These are phyloP conservation scores for Vidua chalybeata DNA, from an alignment of 2,113 vertebrate genomes.

Conservation along the genomic window DNA sequence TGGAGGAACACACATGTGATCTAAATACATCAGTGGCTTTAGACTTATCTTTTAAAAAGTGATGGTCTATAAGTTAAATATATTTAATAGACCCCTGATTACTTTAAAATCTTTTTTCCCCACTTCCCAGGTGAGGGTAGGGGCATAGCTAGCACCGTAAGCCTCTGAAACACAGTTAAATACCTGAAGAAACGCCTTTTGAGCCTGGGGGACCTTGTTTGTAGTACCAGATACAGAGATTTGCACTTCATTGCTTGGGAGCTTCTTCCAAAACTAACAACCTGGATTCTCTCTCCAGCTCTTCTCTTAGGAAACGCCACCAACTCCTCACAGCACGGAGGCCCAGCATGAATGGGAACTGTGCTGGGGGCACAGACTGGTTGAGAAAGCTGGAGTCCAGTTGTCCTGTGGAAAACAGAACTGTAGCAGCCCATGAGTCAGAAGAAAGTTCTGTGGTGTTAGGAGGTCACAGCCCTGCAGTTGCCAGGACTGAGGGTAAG, in stretches of 20 bases:
- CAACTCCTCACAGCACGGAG: conserved; percentile 12
- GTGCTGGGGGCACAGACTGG: conserved; percentile 53
- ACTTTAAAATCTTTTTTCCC: neutral
- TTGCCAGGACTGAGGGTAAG: conserved; percentile 69
- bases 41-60: neutral
- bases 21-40: neutral
- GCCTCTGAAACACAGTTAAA: neutral
- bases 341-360: conserved; percentile 67
- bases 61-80: neutral
- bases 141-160: neutral
- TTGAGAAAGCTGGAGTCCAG: conserved; percentile 42
- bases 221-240: neutral
- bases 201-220: neutral
- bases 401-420: conserved; percentile 39
- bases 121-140: neutral
- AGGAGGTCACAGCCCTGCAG: conserved; percentile 30
- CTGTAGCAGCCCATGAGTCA: conserved; percentile 33
- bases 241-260: neutral
- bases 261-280: neutral
- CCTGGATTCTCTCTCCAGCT: conserved; percentile 34
- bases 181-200: neutral
- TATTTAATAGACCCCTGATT: neutral
- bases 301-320: conserved; percentile 33
- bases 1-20: neutral
- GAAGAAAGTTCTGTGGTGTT: conserved; percentile 34